These are phyloP conservation scores for Amphipoea lucens DNA, from an alignment of 2,888 invertebrate species.

Conservation along the genomic window DNA sequence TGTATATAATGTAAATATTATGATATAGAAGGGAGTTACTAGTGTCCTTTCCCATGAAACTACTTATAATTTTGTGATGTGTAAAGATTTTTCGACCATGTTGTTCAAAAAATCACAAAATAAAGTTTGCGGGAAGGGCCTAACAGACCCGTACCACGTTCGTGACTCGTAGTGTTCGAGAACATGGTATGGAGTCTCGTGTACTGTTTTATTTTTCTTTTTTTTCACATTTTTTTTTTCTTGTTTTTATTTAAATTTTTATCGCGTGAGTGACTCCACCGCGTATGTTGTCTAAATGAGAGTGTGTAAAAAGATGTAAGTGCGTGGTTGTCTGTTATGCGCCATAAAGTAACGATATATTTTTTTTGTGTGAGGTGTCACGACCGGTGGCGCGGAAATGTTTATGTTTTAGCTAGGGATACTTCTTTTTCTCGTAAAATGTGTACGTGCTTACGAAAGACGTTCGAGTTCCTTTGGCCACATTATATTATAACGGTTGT, in stretches of 20 bases:
- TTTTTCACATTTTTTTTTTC: slow-evolving; percentile 72
- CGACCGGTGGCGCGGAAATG: slow-evolving; percentile 69
- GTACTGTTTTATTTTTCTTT: slow-evolving; percentile 74
- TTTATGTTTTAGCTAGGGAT: slow-evolving; percentile 68
- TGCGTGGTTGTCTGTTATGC: slow-evolving; percentile 88
- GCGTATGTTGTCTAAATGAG: slow-evolving; percentile 76
- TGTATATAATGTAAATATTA: slow-evolving; percentile 87
- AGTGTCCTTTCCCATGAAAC: slow-evolving; percentile 78
- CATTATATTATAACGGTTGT: slow-evolving; percentile 66
- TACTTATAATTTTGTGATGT: slow-evolving; percentile 84
- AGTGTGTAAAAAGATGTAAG: slow-evolving; percentile 82
- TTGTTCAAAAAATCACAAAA: slow-evolving; percentile 78
- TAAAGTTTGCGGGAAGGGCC: slow-evolving; percentile 80
- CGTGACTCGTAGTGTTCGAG: slow-evolving; percentile 71
- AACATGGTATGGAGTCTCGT: slow-evolving; percentile 75
- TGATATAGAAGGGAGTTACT: slow-evolving; percentile 74
- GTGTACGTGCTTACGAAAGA: slow-evolving; percentile 68
- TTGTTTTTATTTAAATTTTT: slow-evolving; percentile 87
- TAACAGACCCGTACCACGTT: slow-evolving; percentile 78
- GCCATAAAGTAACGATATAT: slow-evolving; percentile 81
- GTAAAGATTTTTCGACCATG: slow-evolving; percentile 76
- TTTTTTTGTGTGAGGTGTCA: slow-evolving; percentile 73
- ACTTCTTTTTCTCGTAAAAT: slow-evolving; percentile 65
- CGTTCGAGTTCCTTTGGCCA: slow-evolving; percentile 67
- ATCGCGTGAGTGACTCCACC: slow-evolving; percentile 80